phyloP scores from a whole-genome alignment of 2,888 invertebrate species.

The Schizaphis graminum region DNA sequence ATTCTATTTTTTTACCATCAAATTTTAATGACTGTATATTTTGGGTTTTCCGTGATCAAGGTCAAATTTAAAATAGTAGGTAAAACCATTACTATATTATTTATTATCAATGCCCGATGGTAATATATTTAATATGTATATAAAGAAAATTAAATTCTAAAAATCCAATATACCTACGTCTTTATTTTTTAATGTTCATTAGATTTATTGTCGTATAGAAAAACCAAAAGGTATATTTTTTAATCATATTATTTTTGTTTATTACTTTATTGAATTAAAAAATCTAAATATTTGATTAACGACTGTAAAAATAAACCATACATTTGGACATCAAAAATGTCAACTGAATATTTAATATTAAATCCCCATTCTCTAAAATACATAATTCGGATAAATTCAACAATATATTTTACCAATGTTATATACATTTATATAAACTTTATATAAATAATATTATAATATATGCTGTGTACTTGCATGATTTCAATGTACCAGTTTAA shows the following conservation, averaged over 20 bases:
- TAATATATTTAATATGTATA: background rate
- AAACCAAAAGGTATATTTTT: background rate
- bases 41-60: background rate
- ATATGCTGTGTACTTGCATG: background rate
- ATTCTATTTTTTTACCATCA: background rate
- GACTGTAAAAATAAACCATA: slow-evolving; percentile 6
- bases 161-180: background rate
- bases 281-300: slow-evolving; percentile 12
- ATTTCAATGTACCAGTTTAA: background rate
- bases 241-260: background rate
- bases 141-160: background rate
- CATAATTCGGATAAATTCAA: background rate
- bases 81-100: no score
- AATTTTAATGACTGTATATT: background rate
- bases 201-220: background rate
- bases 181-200: background rate
- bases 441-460: background rate
- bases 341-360: background rate
- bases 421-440: background rate
- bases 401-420: background rate
- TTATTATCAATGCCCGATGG: no score
- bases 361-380: background rate
- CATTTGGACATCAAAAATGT: background rate
- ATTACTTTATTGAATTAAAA: background rate
- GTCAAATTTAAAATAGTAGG: background rate